Percentiles rank a stretch among this genome's conserved stretches.
Evolutionary conservation across 2,113 vertebrate genomes (phyloP).

Genomic region (Dissostichus mawsoni): DNA sequence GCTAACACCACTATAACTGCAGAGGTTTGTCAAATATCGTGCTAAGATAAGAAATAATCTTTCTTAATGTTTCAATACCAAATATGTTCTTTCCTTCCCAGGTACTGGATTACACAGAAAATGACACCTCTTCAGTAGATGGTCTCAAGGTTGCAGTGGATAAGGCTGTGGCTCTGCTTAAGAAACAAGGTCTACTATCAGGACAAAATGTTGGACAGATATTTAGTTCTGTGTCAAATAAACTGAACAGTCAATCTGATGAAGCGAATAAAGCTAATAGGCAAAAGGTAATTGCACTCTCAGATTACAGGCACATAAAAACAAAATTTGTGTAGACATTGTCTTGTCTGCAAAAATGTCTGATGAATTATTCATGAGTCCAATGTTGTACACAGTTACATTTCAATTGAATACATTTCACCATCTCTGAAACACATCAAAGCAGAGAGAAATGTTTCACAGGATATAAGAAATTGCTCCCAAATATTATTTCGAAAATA

Average conservation of each 20-base stretch:
- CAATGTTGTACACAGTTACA: too few species aligned
- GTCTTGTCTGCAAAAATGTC: too few species aligned
- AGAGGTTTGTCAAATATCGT: constrained; percentile 66
- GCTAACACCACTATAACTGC: constrained; percentile 43
- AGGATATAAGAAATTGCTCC: too few species aligned
- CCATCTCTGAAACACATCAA: too few species aligned
- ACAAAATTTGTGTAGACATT: background rate
- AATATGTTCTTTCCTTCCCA: constrained; percentile 50
- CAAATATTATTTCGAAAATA: too few species aligned
- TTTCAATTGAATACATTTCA: too few species aligned
- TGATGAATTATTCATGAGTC: too few species aligned
- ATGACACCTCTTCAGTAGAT: constrained; percentile 34
- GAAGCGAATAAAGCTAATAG: constrained; percentile 31
- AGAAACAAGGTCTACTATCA: constrained; percentile 65
- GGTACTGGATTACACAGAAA: constrained; percentile 76
- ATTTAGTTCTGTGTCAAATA: constrained; percentile 81
- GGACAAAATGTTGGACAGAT: constrained; percentile 80
- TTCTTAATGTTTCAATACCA: background rate
- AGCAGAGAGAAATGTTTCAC: too few species aligned
- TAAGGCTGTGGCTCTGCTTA: constrained; percentile 70
- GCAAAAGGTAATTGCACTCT: constrained; percentile 78
- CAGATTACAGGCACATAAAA: too few species aligned
- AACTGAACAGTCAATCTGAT: constrained; percentile 76
- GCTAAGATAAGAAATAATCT: background rate
- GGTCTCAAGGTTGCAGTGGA: constrained; percentile 76